These are phyloP conservation scores for Sylvia atricapilla DNA, from an alignment of 2,113 vertebrate species.

Conservation along the genomic window DNA sequence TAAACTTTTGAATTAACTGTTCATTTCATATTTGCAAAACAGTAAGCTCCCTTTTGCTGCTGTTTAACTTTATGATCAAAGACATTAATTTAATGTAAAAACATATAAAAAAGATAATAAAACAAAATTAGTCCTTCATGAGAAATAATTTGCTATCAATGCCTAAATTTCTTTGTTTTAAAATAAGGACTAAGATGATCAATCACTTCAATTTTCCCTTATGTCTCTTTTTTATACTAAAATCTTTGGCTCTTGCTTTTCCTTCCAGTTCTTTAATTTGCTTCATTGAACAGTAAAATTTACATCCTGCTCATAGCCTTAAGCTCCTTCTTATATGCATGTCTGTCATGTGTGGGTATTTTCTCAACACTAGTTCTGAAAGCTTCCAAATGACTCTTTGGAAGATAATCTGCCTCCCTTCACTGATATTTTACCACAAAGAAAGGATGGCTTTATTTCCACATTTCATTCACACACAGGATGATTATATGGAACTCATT, in stretches of 20 bases:
- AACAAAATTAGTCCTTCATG: not conserved
- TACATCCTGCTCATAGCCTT: slow-evolving; percentile 1
- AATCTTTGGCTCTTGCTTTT: slow-evolving; percentile 16
- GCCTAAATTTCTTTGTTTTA: not conserved
- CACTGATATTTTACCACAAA: not conserved
- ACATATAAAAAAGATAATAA: not conserved
- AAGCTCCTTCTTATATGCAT: not conserved
- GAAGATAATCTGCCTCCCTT: not conserved
- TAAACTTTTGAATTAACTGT: slow-evolving; percentile 16
- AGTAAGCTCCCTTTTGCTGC: not conserved
- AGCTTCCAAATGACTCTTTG: not conserved
- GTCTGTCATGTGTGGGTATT: not conserved
- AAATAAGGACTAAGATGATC: not conserved
- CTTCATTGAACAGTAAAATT: not conserved
- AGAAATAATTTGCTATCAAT: not conserved
- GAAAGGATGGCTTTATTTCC: slow-evolving; percentile 21
- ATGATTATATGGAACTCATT: slow-evolving; percentile 24
- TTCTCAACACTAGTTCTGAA: not conserved
- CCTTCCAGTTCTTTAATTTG: slow-evolving; percentile 35
- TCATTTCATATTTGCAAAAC: slow-evolving; percentile 23
- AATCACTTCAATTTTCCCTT: not conserved
- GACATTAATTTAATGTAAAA: not conserved
- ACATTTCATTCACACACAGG: slow-evolving; percentile 25
- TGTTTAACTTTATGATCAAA: not conserved
- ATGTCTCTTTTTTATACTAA: not conserved